phyloP scores from a whole-genome alignment of 1,140 invertebrate species.

The Ceratina australensis region DNA sequence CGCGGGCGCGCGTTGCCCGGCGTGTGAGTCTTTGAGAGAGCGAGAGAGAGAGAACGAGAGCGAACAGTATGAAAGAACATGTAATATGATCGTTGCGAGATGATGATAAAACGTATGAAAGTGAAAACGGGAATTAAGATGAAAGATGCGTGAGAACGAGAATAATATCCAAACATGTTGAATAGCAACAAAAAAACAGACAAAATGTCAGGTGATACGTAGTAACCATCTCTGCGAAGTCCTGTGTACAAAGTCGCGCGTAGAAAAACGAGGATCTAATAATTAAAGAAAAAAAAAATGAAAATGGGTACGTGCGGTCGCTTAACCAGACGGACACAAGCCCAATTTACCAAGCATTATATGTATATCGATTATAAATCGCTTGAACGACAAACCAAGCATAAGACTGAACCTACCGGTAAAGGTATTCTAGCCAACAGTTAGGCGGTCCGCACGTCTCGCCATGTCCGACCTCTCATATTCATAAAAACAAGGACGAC shows the following conservation, averaged over 20 bases:
- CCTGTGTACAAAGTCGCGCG: constrained; percentile 60
- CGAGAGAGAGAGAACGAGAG: constrained; percentile 37
- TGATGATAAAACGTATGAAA: constrained; percentile 44
- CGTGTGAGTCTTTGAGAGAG: constrained; percentile 54
- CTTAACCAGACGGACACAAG: constrained; percentile 67
- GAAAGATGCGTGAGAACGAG: constrained; percentile 19
- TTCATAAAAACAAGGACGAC: constrained; percentile 55
- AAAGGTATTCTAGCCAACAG: constrained; percentile 49
- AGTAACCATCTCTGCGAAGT: constrained; percentile 65
- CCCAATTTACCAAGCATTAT: constrained; percentile 54
- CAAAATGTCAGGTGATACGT: constrained; percentile 64
- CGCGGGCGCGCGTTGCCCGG: constrained; percentile 52
- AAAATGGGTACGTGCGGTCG: constrained; percentile 48
- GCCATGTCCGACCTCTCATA: constrained; percentile 52
- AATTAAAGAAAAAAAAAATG: background rate
- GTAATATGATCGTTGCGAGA: constrained; percentile 23
- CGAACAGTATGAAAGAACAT: constrained; percentile 37
- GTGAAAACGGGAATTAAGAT: constrained; percentile 32
- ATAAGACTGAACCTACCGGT: constrained; percentile 77
- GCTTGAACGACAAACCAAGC: constrained; percentile 67
- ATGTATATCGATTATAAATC: constrained; percentile 55
- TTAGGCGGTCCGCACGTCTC: constrained; percentile 53
- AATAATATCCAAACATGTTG: constrained; percentile 36
- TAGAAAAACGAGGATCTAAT: constrained; percentile 21
- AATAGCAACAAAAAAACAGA: constrained; percentile 26